Conservation (phyloP, 2,113 vertebrate genomes). For the Clarias macrocephalus region DNA sequence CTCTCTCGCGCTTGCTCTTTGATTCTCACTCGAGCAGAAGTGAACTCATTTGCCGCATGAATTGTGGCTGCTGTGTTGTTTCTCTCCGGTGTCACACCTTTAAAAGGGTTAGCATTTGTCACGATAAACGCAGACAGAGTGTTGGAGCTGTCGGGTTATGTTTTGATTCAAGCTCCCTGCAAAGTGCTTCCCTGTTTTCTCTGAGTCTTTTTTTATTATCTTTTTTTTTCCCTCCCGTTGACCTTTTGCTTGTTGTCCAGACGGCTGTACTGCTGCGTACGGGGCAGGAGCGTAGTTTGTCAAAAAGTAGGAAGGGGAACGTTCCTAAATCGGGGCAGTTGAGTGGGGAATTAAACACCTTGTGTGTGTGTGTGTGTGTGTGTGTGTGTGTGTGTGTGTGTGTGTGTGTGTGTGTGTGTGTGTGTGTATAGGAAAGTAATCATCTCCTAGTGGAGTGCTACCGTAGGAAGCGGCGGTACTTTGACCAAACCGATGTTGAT, state of each 20-base stretch:
- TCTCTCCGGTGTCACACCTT: conserved; percentile 28
- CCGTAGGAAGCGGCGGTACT: too few relatives aligned
- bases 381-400: too few relatives aligned
- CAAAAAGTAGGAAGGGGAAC: background rate
- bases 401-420: too few relatives aligned
- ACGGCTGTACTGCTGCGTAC: background rate
- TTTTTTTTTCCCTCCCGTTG: background rate
- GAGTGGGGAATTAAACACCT: background rate
- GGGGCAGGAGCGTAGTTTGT: background rate
- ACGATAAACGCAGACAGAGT: conserved; percentile 12
- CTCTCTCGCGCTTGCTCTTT: conserved; percentile 31
- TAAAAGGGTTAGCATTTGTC: conserved; percentile 21
- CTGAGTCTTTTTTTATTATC: background rate
- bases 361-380: too few relatives aligned
- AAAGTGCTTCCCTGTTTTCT: background rate
- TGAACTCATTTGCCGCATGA: conserved; percentile 38
- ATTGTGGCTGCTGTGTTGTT: conserved; percentile 15
- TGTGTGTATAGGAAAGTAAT: too few relatives aligned
- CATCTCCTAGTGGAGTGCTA: too few relatives aligned
- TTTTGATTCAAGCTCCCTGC: conserved; percentile 6
- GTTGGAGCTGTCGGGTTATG: conserved; percentile 18
- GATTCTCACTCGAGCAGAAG: conserved; percentile 36
- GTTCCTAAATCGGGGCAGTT: background rate
- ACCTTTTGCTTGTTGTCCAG: background rate
- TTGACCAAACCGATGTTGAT: too few relatives aligned